Conservation (phyloP, 2,797 vertebrate species). For the Chaetophractus vellerosus region DNA sequence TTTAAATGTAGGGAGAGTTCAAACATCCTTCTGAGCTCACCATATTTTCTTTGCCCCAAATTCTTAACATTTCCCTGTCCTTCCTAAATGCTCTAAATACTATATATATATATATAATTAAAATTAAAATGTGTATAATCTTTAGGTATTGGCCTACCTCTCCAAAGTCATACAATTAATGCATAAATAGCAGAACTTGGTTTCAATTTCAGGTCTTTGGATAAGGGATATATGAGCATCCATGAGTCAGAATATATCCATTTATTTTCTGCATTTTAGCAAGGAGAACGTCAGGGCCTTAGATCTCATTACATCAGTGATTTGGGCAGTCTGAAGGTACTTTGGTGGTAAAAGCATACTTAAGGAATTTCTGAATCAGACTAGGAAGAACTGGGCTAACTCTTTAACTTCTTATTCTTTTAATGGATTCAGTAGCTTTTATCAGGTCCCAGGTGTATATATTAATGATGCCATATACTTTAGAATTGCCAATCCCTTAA, state of each 20-base stretch:
- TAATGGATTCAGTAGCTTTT: background rate
- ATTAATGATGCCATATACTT: background rate
- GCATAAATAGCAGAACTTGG: background rate
- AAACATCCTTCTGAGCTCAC: too few relatives aligned
- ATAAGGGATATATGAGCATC: background rate
- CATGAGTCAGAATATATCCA: background rate
- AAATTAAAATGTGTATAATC: background rate
- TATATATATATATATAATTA: background rate
- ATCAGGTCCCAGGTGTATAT: background rate
- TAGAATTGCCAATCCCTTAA: background rate
- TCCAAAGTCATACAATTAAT: background rate
- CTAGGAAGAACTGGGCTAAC: background rate
- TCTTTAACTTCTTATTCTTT: background rate
- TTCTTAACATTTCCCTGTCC: too few relatives aligned
- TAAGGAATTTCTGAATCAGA: background rate
- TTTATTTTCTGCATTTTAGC: background rate
- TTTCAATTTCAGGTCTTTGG: slow-evolving; percentile 3
- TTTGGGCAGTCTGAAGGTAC: background rate
- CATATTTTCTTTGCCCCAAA: too few relatives aligned
- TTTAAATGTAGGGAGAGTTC: too few relatives aligned
- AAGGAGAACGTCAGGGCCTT: background rate
- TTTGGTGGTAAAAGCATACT: background rate
- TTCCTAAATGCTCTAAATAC: too few relatives aligned
- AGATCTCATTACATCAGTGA: background rate
- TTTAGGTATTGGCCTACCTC: background rate